phyloP scores from a whole-genome alignment of 2,888 invertebrate genomes.

The Polyploca ridens region DNA sequence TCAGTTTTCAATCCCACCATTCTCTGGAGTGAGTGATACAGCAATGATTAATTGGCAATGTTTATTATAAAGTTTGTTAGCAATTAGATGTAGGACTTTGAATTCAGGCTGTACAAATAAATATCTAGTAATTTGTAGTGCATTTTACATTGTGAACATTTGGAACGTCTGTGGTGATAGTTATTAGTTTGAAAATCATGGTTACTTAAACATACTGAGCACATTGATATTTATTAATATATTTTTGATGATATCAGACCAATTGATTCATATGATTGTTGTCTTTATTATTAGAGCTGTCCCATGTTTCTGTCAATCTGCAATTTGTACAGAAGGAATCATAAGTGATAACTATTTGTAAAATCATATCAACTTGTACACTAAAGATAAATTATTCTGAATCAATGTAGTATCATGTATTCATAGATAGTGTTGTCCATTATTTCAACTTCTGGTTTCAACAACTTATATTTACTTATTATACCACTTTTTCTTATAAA shows the following conservation, averaged over 20 bases:
- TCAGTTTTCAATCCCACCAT: slow-evolving; percentile 46
- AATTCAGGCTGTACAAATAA: slow-evolving; percentile 81
- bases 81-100: slow-evolving; percentile 71
- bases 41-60: slow-evolving; percentile 60
- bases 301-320: neutral
- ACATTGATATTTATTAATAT: slow-evolving; percentile 49
- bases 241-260: slow-evolving; percentile 27
- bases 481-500: neutral
- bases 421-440: slow-evolving; percentile 22
- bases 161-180: slow-evolving; percentile 75
- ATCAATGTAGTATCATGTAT: slow-evolving; percentile 43
- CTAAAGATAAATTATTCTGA: slow-evolving; percentile 25
- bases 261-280: slow-evolving; percentile 25
- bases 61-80: slow-evolving; percentile 75
- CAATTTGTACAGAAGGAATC: slow-evolving; percentile 1
- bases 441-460: slow-evolving; percentile 3
- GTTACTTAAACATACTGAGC: slow-evolving; percentile 55
- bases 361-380: slow-evolving; percentile 60
- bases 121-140: slow-evolving; percentile 80
- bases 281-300: slow-evolving; percentile 31
- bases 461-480: neutral
- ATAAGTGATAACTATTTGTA: slow-evolving; percentile 21
- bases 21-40: slow-evolving; percentile 48
- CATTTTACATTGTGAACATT: slow-evolving; percentile 79
- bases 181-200: slow-evolving; percentile 66